Evolutionary conservation across 2,797 vertebrate genomes (phyloP).

Genomic region (Phrynocephalus vlangalii): DNA sequence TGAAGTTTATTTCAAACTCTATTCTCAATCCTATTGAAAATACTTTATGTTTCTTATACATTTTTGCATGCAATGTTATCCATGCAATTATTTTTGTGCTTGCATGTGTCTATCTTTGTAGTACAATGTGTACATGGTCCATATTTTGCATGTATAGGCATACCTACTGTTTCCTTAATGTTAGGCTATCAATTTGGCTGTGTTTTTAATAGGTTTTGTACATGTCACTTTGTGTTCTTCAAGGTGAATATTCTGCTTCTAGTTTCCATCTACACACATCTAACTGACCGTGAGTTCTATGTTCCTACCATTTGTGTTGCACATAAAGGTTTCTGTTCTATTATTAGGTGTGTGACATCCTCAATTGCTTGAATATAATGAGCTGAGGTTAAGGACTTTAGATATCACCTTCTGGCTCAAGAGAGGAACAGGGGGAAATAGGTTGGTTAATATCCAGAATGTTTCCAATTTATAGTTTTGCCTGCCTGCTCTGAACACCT

Average conservation of each 20-base stretch:
- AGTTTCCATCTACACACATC: not conserved
- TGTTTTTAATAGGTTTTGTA: not conserved
- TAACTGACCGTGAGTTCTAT: not conserved
- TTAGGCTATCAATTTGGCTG: not conserved
- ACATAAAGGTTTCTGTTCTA: not conserved
- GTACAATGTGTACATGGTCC: not conserved
- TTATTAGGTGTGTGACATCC: not conserved
- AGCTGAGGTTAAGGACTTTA: not conserved
- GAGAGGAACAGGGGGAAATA: no score
- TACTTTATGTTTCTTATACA: not conserved
- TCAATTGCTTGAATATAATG: not conserved
- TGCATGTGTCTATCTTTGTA: not conserved
- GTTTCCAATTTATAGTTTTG: constrained; percentile 10
- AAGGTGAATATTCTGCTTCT: not conserved
- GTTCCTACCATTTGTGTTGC: not conserved
- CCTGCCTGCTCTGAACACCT: constrained; percentile 27
- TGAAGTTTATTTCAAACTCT: not conserved
- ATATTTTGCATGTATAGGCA: not conserved
- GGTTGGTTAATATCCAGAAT: not conserved
- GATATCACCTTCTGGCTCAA: not conserved
- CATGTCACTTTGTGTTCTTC: not conserved
- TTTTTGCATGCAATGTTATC: not conserved
- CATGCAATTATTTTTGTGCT: not conserved
- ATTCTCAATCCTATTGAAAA: not conserved
- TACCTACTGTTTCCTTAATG: not conserved